Percentiles rank a stretch among this genome's conserved stretches.
These are phyloP conservation scores for Mellivora capensis DNA, from an alignment of 2,113 vertebrate genomes.

Conservation along the genomic window DNA sequence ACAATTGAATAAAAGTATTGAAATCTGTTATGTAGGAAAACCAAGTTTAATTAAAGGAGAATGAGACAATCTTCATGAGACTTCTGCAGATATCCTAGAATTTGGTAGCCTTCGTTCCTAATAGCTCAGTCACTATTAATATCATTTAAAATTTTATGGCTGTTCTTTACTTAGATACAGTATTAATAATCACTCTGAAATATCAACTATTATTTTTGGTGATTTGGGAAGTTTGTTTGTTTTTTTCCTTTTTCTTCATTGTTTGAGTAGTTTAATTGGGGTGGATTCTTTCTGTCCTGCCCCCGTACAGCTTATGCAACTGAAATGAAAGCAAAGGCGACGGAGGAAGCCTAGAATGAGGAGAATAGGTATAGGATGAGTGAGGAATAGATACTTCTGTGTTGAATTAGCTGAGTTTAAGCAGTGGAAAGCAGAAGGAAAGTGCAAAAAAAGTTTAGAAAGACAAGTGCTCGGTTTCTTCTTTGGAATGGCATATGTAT, in stretches of 20 bases:
- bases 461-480: neutral
- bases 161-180: neutral
- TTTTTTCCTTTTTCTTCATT: neutral
- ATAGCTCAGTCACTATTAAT: neutral
- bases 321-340: neutral
- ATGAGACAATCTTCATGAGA: neutral
- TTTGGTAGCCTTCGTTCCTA: neutral
- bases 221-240: neutral
- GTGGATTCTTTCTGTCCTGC: neutral
- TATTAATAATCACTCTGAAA: neutral
- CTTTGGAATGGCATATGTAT: neutral
- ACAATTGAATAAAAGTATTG: neutral
- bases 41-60: neutral
- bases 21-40: neutral
- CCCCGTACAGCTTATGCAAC: neutral
- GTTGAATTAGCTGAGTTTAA: neutral
- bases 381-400: neutral
- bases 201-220: slow-evolving; percentile 25
- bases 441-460: neutral
- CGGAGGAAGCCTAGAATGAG: neutral
- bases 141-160: neutral
- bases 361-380: neutral
- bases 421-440: neutral
- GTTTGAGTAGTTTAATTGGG: neutral
- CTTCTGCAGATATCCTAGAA: neutral